A percentile compares a stretch with the other conserved stretches of the same genome.
These are phyloP conservation scores for Sebastes vulpes DNA, from an alignment of 2,797 vertebrate species.

Conservation along the genomic window DNA sequence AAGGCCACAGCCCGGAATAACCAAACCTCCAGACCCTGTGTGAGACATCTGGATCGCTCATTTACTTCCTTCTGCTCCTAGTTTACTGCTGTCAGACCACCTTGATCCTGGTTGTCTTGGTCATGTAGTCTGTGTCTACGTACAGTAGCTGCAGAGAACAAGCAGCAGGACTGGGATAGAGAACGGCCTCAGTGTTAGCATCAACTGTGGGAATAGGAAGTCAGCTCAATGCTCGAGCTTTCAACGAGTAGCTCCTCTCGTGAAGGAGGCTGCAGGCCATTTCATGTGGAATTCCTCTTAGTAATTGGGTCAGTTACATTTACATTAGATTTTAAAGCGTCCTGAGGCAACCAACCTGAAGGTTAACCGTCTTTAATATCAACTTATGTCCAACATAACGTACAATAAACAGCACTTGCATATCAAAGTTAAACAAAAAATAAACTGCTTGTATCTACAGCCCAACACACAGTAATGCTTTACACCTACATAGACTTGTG, in stretches of 20 bases:
- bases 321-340: background rate
- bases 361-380: background rate
- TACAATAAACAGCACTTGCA: background rate
- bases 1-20: slow-evolving; percentile 77
- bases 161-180: background rate
- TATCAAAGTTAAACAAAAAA: background rate
- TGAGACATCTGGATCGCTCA: slow-evolving; percentile 24
- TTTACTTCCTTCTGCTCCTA: slow-evolving; percentile 1
- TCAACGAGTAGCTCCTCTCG: slow-evolving; percentile 11
- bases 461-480: background rate
- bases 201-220: slow-evolving; percentile 3
- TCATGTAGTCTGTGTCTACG: slow-evolving; percentile 37
- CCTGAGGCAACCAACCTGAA: background rate
- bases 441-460: background rate
- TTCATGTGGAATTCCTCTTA: background rate
- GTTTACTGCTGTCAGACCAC: slow-evolving; percentile 15
- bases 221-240: slow-evolving; percentile 14
- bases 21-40: slow-evolving; percentile 6
- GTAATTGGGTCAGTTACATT: background rate
- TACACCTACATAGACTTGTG: background rate
- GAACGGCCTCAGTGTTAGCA: background rate
- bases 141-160: slow-evolving; percentile 8
- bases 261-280: background rate
- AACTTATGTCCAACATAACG: background rate
- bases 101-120: slow-evolving; percentile 2